Evolutionary conservation across 92 coral and sea anemone species (phyloP), one percentile per base, ranked within the genome.

Genomic region (Chrysogorgia sp.): DNA sequence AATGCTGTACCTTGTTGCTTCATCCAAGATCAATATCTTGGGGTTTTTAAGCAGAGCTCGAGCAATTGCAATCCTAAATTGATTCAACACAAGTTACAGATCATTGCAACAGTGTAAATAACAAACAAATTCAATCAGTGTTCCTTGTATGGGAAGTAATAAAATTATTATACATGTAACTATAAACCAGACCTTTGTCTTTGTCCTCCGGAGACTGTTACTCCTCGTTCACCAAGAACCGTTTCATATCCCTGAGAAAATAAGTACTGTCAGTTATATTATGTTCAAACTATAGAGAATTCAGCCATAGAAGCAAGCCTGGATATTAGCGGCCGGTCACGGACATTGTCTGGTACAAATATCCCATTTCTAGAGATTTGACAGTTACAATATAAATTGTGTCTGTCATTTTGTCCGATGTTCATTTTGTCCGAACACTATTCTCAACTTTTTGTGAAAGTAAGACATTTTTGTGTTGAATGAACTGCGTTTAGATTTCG

Each of bases 161-260:
- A n/a, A n/a, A n/a, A n/a, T n/a, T n/a, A n/a, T n/a, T n/a, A n/a
- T n/a, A n/a, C n/a, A n/a, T n/a, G n/a, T n/a, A n/a, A n/a, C n/a
- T n/a, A n/a, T 37, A 5, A 4, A 37, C 43, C 12, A 2, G 63
- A 94, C 98, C 98, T 87, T 77, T 94, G 98, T 40, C 93, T 81
- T 58, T 94, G 98, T 58, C 98, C 98, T 3, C 98, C 98, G 28
- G 98, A 94, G 13, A 94, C 92, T 32, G 98, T 94, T 0, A 94
- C 91, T 0, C 98, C 98, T 34, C 98, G 82, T 67, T 94, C 98
- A n/a, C 98, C 98, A 20, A 94, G 56, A 24, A 91, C 91, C 24
- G 98, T 94, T 75, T 77, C 58, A 68, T 94, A 94, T 32, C 94
- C 97, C 94, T 93, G 34, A 12, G 26, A 35, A 17, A 64, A 29